Percentiles rank a stretch among this genome's conserved stretches.
phyloP scores from a whole-genome alignment of 1,140 invertebrate genomes.

The Cardiocondyla obscurior region DNA sequence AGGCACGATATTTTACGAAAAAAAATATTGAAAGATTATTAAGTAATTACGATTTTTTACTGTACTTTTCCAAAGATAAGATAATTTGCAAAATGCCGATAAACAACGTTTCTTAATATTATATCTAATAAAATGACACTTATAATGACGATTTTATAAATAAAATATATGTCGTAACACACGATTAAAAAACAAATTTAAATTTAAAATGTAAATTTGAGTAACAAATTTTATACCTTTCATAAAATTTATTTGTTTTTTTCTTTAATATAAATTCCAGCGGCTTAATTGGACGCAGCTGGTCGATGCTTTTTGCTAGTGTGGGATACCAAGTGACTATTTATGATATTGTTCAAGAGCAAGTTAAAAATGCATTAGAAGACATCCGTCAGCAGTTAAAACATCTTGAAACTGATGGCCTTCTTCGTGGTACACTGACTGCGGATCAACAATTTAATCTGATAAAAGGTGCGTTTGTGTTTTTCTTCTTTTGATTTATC shows the following conservation, averaged over 20 bases:
- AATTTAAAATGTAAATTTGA: not conserved
- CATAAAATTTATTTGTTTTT: not conserved
- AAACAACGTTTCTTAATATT: not conserved
- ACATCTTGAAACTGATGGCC: slow-evolving; percentile 87
- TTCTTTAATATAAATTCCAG: slow-evolving; percentile 83
- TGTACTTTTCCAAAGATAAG: slow-evolving; percentile 19
- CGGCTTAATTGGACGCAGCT: slow-evolving; percentile 96
- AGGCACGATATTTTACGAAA: not conserved
- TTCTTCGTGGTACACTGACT: slow-evolving; percentile 89
- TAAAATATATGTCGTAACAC: not conserved
- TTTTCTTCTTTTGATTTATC: not conserved
- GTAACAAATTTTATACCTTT: not conserved
- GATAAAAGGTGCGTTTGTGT: slow-evolving; percentile 88
- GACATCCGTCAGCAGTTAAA: slow-evolving; percentile 91
- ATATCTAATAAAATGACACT: not conserved
- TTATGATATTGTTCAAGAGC: slow-evolving; percentile 91
- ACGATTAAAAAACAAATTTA: too few relatives aligned
- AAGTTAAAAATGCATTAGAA: slow-evolving; percentile 89
- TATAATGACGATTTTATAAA: not conserved
- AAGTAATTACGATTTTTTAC: not conserved
- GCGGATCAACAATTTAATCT: slow-evolving; percentile 90
- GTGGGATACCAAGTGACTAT: slow-evolving; percentile 94
- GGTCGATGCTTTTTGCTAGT: slow-evolving; percentile 98
- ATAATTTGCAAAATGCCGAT: not conserved
- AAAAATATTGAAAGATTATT: not conserved